These are phyloP conservation scores for Pristionchus pacificus DNA, from an alignment of 1,140 invertebrate genomes.

Conservation along the genomic window DNA sequence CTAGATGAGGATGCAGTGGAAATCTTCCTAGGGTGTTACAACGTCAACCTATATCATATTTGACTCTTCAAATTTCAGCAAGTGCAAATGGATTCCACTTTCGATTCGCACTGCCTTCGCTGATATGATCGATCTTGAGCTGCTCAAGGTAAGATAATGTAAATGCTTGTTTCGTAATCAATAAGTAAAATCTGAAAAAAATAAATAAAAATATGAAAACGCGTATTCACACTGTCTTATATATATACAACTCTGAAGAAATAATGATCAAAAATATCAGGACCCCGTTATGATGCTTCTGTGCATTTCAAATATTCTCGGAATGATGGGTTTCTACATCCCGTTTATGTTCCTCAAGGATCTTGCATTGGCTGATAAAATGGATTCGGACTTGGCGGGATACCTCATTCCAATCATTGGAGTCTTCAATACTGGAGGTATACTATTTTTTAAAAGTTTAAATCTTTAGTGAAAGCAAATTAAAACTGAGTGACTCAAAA, in stretches of 20 bases:
- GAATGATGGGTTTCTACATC: slow-evolving; percentile 92
- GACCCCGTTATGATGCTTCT: slow-evolving; percentile 87
- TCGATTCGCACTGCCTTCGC: slow-evolving; percentile 46
- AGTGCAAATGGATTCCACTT: slow-evolving; percentile 47
- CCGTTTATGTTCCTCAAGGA: slow-evolving; percentile 79
- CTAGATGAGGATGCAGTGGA: too few relatives aligned
- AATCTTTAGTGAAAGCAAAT: too few relatives aligned
- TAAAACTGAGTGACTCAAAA: too few relatives aligned
- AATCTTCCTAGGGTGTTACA: too few relatives aligned
- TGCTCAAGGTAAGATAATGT: slow-evolving; percentile 66
- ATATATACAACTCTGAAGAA: too few relatives aligned
- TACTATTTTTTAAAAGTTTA: slow-evolving; percentile 11
- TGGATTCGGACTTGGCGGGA: slow-evolving; percentile 61
- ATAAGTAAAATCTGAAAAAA: too few relatives aligned
- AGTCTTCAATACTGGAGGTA: slow-evolving; percentile 77
- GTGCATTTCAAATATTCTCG: slow-evolving; percentile 85
- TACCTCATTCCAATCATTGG: slow-evolving; percentile 82
- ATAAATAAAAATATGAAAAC: too few relatives aligned
- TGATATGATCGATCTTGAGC: slow-evolving; percentile 85
- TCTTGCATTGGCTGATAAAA: slow-evolving; percentile 46
- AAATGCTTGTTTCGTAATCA: background rate
- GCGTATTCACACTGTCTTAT: too few relatives aligned
- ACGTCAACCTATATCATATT: too few relatives aligned
- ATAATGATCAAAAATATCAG: too few relatives aligned
- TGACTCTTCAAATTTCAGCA: slow-evolving; percentile 39